phyloP scores from a whole-genome alignment of 2,797 vertebrate genomes.

The Danio kyathit region DNA sequence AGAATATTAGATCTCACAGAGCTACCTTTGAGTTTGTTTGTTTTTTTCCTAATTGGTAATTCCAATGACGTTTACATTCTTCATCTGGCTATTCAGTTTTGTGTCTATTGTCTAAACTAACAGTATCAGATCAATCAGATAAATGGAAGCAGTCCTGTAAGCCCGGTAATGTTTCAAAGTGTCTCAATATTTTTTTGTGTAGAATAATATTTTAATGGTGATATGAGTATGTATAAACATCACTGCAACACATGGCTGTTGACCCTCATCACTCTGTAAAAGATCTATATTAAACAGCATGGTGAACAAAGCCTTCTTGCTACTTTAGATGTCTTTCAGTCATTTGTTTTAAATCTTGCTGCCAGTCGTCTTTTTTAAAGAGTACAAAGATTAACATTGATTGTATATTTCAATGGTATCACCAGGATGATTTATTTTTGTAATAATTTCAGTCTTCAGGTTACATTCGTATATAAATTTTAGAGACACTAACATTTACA shows the following conservation, averaged over 20 bases:
- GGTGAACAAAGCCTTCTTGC: constrained; percentile 63
- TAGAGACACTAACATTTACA: constrained; percentile 73
- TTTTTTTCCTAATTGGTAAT: background rate
- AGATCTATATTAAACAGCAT: constrained; percentile 80
- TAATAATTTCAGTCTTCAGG: constrained; percentile 75
- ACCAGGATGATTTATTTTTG: constrained; percentile 79
- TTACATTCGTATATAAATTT: constrained; percentile 82
- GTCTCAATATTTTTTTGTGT: constrained; percentile 56
- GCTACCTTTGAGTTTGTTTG: background rate
- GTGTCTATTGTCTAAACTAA: constrained; percentile 38
- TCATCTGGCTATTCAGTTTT: constrained; percentile 13
- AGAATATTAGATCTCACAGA: background rate
- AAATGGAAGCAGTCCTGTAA: constrained; percentile 39
- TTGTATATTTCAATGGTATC: constrained; percentile 43
- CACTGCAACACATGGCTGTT: constrained; percentile 53
- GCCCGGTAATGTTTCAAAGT: constrained; percentile 61
- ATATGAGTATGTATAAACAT: constrained; percentile 72
- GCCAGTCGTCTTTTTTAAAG: background rate
- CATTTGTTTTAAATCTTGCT: constrained; percentile 49
- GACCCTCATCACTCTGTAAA: constrained; percentile 69
- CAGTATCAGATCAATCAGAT: constrained; percentile 11
- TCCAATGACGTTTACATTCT: constrained; percentile 14
- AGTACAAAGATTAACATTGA: background rate
- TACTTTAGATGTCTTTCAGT: constrained; percentile 19
- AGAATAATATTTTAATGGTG: constrained; percentile 73